phyloP scores from a whole-genome alignment of 2,888 invertebrate genomes.

The Orgyia antiqua region DNA sequence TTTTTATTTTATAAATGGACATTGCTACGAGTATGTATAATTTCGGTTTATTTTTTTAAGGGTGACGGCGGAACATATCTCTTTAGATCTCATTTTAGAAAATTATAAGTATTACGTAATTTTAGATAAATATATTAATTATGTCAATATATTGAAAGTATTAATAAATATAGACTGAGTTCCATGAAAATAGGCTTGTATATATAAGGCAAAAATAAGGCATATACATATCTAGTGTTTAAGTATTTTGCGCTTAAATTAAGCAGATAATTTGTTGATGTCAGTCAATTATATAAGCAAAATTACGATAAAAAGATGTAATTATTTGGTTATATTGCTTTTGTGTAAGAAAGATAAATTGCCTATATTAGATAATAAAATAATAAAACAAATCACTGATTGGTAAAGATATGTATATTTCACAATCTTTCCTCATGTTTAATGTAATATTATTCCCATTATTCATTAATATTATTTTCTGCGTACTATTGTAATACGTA shows the following conservation, averaged over 20 bases:
- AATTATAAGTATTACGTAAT: constrained; percentile 19
- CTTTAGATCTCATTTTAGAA: constrained; percentile 26
- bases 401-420: constrained; percentile 3
- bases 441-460: background rate
- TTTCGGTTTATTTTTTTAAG: too few relatives aligned
- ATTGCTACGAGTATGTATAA: too few relatives aligned
- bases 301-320: too few relatives aligned
- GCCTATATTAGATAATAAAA: too few relatives aligned
- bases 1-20: too few relatives aligned
- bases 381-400: too few relatives aligned
- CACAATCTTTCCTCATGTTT: constrained; percentile 13
- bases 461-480: background rate
- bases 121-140: constrained; percentile 29
- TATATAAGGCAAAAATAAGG: constrained; percentile 32
- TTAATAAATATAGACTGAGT: constrained; percentile 66
- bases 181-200: constrained; percentile 47
- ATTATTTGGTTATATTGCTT: constrained; percentile 27
- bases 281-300: constrained; percentile 30
- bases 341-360: constrained; percentile 12
- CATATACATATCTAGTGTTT: constrained; percentile 19
- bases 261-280: too few relatives aligned
- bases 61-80: constrained; percentile 39
- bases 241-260: constrained; percentile 25
- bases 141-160: constrained; percentile 37
- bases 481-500: too few relatives aligned